phyloP scores from a whole-genome alignment of 2,888 invertebrate species.

The Bembecia ichneumoniformis region DNA sequence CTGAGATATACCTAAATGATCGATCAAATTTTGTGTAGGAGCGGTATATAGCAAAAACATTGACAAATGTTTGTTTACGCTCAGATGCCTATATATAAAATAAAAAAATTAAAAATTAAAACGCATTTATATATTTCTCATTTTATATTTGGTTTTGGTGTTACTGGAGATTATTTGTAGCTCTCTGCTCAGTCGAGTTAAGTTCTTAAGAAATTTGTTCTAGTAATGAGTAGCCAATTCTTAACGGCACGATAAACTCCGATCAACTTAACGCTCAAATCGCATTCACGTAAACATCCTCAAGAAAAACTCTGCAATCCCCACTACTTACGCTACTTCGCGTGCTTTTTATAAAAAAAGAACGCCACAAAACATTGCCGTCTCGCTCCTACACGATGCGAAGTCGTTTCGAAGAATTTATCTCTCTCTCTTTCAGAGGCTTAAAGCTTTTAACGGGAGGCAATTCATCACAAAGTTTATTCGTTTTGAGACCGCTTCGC shows the following conservation, averaged over 20 bases:
- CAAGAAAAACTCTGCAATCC: conserved; percentile 70
- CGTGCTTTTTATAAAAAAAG: conserved; percentile 62
- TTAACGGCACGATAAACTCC: conserved; percentile 24
- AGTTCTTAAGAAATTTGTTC: no score
- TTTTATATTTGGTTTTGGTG: no score
- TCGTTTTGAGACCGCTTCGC: conserved; percentile 67
- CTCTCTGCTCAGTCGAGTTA: no score
- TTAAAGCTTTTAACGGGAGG: conserved; percentile 61
- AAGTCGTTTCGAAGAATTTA: conserved; percentile 8
- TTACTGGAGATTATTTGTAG: no score
- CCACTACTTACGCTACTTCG: conserved; percentile 68
- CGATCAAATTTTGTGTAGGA: no score
- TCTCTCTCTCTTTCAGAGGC: conserved; percentile 51
- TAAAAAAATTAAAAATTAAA: no score
- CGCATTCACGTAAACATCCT: conserved; percentile 70
- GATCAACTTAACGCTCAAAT: conserved; percentile 59
- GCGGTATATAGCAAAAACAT: no score
- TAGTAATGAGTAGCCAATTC: conserved; percentile 28
- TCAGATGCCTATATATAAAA: no score
- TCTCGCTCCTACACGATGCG: conserved; percentile 28
- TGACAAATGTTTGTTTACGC: no score
- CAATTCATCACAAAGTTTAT: conserved; percentile 68
- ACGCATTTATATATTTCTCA: no score
- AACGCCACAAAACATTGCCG: conserved; percentile 35
- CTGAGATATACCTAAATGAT: no score